Evolutionary conservation across 2,888 invertebrate genomes (phyloP).

Genomic region (Nephrotoma flavescens): DNA sequence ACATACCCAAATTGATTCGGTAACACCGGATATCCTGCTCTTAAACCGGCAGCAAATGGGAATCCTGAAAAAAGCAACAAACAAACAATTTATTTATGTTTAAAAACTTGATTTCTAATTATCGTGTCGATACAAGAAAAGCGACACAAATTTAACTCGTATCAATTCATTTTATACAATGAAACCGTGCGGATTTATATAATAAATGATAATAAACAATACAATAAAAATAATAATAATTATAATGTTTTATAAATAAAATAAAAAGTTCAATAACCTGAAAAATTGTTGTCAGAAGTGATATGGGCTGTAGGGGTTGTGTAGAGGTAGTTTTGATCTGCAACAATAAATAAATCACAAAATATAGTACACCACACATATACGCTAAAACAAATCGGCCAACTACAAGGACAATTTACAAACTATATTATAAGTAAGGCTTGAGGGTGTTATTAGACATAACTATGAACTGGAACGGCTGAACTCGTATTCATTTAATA

Average conservation of each 20-base stretch:
- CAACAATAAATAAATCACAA: background rate
- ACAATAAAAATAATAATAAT: background rate
- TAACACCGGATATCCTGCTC: slow-evolving; percentile 61
- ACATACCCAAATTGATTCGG: slow-evolving; percentile 80
- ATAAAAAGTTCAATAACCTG: slow-evolving; percentile 5
- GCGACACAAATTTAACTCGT: background rate
- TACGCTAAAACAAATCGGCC: background rate
- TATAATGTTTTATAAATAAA: background rate
- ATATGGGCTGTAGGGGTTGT: slow-evolving; percentile 1
- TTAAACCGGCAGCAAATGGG: slow-evolving; percentile 58
- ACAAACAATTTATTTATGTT: background rate
- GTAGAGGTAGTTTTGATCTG: slow-evolving; percentile 4
- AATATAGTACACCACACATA: background rate
- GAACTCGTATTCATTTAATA: no score
- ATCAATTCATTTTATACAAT: background rate
- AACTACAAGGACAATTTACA: background rate
- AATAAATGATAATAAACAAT: background rate
- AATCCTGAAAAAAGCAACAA: slow-evolving; percentile 39
- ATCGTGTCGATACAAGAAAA: background rate
- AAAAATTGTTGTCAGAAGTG: slow-evolving; percentile 2
- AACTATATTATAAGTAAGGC: background rate
- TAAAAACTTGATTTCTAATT: background rate
- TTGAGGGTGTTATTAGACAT: background rate
- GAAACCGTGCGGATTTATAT: slow-evolving; percentile 3
- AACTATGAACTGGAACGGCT: background rate